These are phyloP conservation scores for Orientallactaga bullata DNA, from an alignment of 2,113 vertebrate genomes.

Conservation along the genomic window DNA sequence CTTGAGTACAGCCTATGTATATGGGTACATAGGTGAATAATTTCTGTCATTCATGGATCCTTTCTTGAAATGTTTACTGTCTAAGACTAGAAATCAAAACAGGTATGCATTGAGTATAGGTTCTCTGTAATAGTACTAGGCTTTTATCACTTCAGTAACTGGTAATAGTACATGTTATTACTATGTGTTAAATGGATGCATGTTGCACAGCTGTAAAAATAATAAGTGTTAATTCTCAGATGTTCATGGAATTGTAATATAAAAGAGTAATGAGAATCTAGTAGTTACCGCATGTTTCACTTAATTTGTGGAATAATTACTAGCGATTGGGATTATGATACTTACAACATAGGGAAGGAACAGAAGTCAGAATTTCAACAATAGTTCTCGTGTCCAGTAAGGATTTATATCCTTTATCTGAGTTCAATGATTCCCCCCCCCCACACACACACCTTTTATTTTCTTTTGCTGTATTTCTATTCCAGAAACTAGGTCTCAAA, in stretches of 20 bases:
- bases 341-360: not conserved
- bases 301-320: not conserved
- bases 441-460: not conserved
- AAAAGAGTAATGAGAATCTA: conserved; percentile 3
- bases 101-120: not conserved
- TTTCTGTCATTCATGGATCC: not conserved
- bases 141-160: not conserved
- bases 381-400: not conserved
- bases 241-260: not conserved
- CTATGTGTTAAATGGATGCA: not conserved
- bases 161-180: not conserved
- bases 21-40: not conserved
- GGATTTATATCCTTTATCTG: not conserved
- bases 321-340: not conserved
- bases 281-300: not conserved
- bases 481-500: not conserved
- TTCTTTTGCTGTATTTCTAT: not conserved
- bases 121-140: not conserved
- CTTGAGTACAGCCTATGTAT: not conserved
- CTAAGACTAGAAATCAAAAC: not conserved
- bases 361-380: conserved; percentile 4
- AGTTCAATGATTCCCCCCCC: not conserved
- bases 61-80: not conserved
- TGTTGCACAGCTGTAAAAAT: not conserved
- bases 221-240: not conserved